Conservation (phyloP, 2,888 invertebrate species). For the Stenurella melanura region DNA sequence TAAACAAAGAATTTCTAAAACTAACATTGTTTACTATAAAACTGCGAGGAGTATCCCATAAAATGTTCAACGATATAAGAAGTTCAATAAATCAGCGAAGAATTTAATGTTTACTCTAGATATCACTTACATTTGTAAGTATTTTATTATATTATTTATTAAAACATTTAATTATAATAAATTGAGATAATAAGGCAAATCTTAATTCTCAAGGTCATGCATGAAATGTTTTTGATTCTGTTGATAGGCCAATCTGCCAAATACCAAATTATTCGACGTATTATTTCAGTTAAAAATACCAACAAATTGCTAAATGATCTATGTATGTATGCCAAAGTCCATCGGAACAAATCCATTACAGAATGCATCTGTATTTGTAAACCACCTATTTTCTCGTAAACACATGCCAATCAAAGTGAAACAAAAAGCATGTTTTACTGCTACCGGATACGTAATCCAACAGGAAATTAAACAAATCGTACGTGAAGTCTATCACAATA, state of each 20-base stretch:
- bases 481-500: conserved; percentile 5
- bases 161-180: not conserved
- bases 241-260: not conserved
- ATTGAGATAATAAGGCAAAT: not conserved
- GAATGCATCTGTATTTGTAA: not conserved
- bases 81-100: no score
- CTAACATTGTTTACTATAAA: no score
- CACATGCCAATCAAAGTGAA: conserved; percentile 13
- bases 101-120: no score
- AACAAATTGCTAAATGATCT: not conserved
- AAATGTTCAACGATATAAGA: no score
- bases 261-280: not conserved
- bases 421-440: conserved; percentile 4
- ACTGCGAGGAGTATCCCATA: no score
- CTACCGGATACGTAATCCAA: not conserved
- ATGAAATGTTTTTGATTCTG: not conserved
- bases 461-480: conserved; percentile 22
- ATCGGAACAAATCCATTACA: not conserved
- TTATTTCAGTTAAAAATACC: conserved; percentile 2
- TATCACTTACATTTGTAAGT: no score
- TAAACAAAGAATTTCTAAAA: no score
- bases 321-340: not conserved
- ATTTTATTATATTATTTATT: no score
- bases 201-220: not conserved
- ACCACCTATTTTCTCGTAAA: conserved; percentile 3